Evolutionary conservation across 23 tunicate species (phyloP).

Genomic region (Diplosoma virens): DNA sequence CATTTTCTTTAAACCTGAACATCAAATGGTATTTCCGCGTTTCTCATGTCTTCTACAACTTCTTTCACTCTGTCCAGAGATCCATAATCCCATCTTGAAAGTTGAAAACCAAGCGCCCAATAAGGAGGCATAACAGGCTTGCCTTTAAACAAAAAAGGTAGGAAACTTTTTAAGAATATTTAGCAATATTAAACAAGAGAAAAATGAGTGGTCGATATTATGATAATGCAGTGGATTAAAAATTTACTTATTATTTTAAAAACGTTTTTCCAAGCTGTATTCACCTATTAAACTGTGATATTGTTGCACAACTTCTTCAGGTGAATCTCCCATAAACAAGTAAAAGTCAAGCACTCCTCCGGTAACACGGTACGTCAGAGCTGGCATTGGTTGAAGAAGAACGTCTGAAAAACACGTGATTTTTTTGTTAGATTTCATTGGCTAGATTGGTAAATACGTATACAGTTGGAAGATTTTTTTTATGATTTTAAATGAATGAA

Average conservation of each 20-base stretch:
- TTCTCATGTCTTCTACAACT: conserved; percentile 87
- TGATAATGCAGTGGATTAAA: too few species aligned
- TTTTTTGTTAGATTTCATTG: too few species aligned
- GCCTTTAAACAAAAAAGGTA: conserved; percentile 37
- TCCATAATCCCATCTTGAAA: conserved; percentile 90
- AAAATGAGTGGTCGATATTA: too few species aligned
- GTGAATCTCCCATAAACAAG: conserved; percentile 87
- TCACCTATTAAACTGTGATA: conserved; percentile 72
- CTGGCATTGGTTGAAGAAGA: conserved; percentile 72
- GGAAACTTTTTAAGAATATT: not conserved
- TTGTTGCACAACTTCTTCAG: conserved; percentile 72
- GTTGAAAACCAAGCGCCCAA: conserved; percentile 97
- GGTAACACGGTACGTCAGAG: conserved; percentile 82
- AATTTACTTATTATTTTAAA: too few species aligned
- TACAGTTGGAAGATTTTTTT: too few species aligned
- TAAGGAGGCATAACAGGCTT: conserved; percentile 89
- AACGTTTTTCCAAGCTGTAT: too few species aligned
- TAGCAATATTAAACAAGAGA: too few species aligned
- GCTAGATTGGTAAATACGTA: too few species aligned
- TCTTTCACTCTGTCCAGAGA: conserved; percentile 73
- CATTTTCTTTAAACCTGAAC: conserved; percentile 67
- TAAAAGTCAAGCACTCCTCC: conserved; percentile 97
- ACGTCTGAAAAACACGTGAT: conserved; percentile 65
- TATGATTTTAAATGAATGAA: too few species aligned
- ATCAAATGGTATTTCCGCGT: conserved; percentile 90